Percentiles rank a stretch among this genome's conserved stretches.
These are phyloP conservation scores for Pteronura brasiliensis DNA, from an alignment of 2,113 vertebrate species.

Conservation along the genomic window DNA sequence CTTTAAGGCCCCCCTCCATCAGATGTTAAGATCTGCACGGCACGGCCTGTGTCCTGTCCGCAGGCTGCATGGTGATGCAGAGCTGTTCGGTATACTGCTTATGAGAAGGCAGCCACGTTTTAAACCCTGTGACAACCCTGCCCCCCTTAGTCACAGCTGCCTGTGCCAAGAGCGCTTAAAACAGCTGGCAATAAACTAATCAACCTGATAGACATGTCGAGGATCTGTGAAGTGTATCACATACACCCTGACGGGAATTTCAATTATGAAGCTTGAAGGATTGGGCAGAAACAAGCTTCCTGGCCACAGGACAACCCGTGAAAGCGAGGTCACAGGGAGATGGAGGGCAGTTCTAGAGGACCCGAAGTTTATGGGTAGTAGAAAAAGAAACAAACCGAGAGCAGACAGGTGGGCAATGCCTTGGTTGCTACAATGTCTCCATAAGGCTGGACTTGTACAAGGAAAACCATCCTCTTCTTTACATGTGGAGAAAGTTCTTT, in stretches of 20 bases:
- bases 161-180: background rate
- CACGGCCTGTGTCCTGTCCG: no score
- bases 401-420: background rate
- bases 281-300: background rate
- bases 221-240: background rate
- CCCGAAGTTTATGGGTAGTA: accelerated
- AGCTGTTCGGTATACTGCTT: background rate
- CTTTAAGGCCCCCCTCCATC: background rate
- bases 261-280: background rate
- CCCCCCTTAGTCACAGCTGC: accelerated
- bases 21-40: accelerated
- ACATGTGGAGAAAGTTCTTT: background rate
- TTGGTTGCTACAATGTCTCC: no score
- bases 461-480: background rate
- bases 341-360: no score
- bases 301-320: accelerated
- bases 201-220: background rate
- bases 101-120: no score
- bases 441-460: background rate
- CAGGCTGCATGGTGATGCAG: background rate
- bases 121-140: accelerated
- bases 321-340: background rate
- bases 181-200: background rate
- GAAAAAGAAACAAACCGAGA: background rate
- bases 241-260: background rate